Evolutionary conservation across 2,888 invertebrate species (phyloP), one percentile per base, ranked within the genome.

Genomic region (Crocallis elinguaria): DNA sequence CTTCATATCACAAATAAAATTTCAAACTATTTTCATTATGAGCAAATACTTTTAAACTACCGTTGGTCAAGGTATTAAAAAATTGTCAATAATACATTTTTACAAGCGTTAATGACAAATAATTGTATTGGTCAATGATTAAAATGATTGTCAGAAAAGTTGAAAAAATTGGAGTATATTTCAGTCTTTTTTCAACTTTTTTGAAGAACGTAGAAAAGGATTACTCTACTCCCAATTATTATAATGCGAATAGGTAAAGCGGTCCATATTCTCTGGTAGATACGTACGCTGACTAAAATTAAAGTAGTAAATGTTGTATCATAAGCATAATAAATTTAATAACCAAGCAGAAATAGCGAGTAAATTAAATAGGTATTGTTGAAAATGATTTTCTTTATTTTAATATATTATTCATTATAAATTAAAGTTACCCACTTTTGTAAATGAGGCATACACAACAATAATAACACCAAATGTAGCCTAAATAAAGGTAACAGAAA

Each of bases 1-100:
- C 35, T 53, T 57, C 48, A 67, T 86, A 89, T 88, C 86, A 89
- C 87, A 88, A 89, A 88, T 85, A 77, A 88, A 86, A 88, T 76
- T 63, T 73, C 82, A 65, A 85, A 83, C 82, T 86, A 86, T 86
- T 79, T 71, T 72, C 72, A 62, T 66, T 83, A 84, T 88, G 89
- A 89, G 89, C 89, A 89, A 86, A 81, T 78, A 82, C 75, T 73
- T 76, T 77, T 81, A 73, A 80, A 69, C 87, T 89, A 88, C 83
- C 69, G 80, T 89, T 89, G 89, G 89, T 89, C 89, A 83, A 80
- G 79, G 79, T 76, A 53, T 74, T 64, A 68, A 50, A n/a, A 42
- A 57, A 64, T 65, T 66, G 60, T 62, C 60, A 66, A 42, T 21
- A 19, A 21, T 19, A 63, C 60, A 64, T 66, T 71, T 65, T 55